phyloP scores from a whole-genome alignment of 2,113 vertebrate species.

The Pungitius pungitius region DNA sequence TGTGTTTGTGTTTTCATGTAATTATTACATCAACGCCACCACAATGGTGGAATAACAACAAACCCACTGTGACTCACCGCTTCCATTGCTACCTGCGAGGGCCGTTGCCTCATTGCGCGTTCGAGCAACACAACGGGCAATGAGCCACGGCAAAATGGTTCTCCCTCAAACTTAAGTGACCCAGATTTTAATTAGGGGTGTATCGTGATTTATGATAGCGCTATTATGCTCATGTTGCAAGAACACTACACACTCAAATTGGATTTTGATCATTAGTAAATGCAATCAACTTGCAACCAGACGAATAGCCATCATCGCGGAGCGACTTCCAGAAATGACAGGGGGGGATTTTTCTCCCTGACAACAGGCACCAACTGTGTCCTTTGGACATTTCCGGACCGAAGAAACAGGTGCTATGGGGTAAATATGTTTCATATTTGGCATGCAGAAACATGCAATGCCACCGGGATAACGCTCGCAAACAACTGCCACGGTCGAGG shows the following conservation, averaged over 20 bases:
- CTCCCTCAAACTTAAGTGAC: conserved; percentile 13
- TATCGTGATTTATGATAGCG: background rate
- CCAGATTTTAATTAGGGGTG: conserved; percentile 24
- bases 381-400: background rate
- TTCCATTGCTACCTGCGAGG: background rate
- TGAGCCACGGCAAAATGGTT: conserved; percentile 5
- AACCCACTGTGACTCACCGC: background rate
- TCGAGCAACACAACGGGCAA: background rate
- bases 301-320: conserved; percentile 2
- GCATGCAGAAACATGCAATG: background rate
- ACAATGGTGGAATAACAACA: background rate
- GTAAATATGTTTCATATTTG: background rate
- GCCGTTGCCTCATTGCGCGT: background rate
- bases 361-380: background rate
- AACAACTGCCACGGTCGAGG: background rate
- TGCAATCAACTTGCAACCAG: background rate
- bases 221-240: background rate
- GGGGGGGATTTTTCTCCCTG: background rate
- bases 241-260: conserved; percentile 1
- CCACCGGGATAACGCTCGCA: background rate
- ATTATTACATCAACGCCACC: background rate
- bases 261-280: conserved; percentile 11
- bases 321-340: background rate
- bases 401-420: background rate
- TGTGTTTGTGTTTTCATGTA: background rate